phyloP scores from a whole-genome alignment of 2,113 vertebrate species.

The Monopterus albus region DNA sequence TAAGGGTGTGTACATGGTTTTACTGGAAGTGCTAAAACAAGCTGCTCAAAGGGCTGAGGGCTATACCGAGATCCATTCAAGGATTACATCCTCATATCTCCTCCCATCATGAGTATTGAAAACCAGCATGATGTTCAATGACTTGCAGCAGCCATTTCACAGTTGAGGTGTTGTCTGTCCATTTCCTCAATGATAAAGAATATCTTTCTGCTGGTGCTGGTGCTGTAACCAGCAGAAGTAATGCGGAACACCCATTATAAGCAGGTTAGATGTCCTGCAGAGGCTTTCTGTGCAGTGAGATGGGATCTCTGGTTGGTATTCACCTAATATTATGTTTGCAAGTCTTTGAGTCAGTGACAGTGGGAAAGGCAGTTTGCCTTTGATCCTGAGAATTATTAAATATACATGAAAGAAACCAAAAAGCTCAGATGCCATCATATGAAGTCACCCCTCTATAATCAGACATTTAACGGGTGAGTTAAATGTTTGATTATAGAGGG shows the following conservation, averaged over 20 bases:
- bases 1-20: slow-evolving; percentile 77
- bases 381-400: slow-evolving; percentile 69
- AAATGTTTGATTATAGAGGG: no score
- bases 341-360: slow-evolving; percentile 39
- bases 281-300: slow-evolving; percentile 19
- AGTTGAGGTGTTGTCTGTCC: slow-evolving; percentile 70
- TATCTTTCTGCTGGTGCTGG: slow-evolving; percentile 59
- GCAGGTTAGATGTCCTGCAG: slow-evolving; percentile 36
- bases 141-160: slow-evolving; percentile 78
- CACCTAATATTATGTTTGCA: slow-evolving; percentile 27
- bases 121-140: slow-evolving; percentile 74
- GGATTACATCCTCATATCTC: slow-evolving; percentile 80
- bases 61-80: slow-evolving; percentile 71
- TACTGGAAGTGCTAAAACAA: slow-evolving; percentile 81
- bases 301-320: slow-evolving; percentile 18
- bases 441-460: slow-evolving; percentile 37
- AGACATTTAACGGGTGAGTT: slow-evolving; percentile 42
- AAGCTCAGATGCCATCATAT: slow-evolving; percentile 44
- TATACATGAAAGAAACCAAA: slow-evolving; percentile 63
- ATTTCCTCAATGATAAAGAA: slow-evolving; percentile 66
- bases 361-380: slow-evolving; percentile 43
- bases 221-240: slow-evolving; percentile 50
- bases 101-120: slow-evolving; percentile 71
- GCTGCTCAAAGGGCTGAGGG: slow-evolving; percentile 74
- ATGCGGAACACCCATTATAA: slow-evolving; percentile 51